phyloP scores from a whole-genome alignment of 2,888 invertebrate genomes.

The Polydesmus complanatus region DNA sequence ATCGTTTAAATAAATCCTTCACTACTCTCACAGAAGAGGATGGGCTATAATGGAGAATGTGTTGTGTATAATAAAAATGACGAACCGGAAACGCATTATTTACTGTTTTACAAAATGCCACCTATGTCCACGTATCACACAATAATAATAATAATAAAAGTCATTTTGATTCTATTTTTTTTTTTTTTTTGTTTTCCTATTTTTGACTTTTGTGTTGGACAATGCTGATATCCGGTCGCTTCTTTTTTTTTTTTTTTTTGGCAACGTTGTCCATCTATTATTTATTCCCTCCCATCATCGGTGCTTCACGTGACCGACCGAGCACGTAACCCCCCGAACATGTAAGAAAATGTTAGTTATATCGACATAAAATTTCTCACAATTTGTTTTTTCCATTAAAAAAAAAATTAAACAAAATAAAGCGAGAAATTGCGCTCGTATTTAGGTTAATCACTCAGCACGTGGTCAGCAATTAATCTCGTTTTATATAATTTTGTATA shows the following conservation, averaged over 20 bases:
- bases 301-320: no score
- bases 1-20: background rate
- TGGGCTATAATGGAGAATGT: background rate
- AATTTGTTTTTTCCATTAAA: background rate
- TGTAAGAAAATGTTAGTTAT: no score
- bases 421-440: background rate
- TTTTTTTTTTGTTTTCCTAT: no score
- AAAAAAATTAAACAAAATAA: background rate
- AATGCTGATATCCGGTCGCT: no score
- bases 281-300: no score
- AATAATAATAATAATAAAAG: no score
- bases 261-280: background rate
- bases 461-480: background rate
- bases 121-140: background rate
- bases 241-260: no score
- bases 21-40: background rate
- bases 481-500: background rate
- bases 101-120: background rate
- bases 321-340: no score
- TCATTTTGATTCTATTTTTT: no score
- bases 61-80: background rate
- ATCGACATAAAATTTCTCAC: no score
- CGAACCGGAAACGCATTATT: background rate
- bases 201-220: no score
- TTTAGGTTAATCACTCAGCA: background rate